Evolutionary conservation across 2,113 vertebrate genomes (phyloP), one percentile per base, ranked within the genome.

Genomic region (Hydrochoerus hydrochaeris): DNA sequence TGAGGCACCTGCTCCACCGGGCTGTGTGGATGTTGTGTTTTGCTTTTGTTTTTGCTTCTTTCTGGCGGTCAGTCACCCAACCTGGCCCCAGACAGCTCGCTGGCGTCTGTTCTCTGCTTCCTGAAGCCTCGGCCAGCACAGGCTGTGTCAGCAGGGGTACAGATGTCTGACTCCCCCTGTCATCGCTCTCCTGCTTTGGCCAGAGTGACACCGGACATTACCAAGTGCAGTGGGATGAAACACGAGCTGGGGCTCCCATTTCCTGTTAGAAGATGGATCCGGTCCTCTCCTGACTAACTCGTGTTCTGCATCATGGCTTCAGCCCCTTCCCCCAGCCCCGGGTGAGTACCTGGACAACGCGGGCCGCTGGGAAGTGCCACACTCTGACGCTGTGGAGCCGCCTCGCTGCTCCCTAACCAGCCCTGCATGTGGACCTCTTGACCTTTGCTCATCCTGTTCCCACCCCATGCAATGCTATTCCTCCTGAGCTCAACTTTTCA

Each of bases 341-440:
- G 0, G 5, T 17, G 60, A 28, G 5, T 3, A 12, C 0, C 3
- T 0, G 17, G 19, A 2, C 1, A 5, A 0, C 0, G 0, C 3
- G 3, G 0, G 0, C 13, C 57, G 54, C 57, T 63, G 20, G 69
- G 58, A 63, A 46, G n/a, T 30, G 19, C 60, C 54, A 69, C 41
- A 1, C 8, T 5, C n/a, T 46, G 0, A 19, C 5, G 28, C 3
- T 54, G 1, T 77, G 0, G 77, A 58, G 9, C 80, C 7, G 4
- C 17, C 69, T 67, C 14, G 20, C 5, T 0, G 0, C 5, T 35
- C 13, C 46, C 46, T 17, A 19, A 4, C n/a, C 24, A 2, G 24
- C 38, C 12, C 46, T 58, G 26, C 10, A 26, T n/a, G 44, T 28
- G 13, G 26, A n/a, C 38, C 46, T 65, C 57, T 78, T 35, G 24